Evolutionary conservation across 1,140 invertebrate species (phyloP).

Genomic region (Danaus melanippus): DNA sequence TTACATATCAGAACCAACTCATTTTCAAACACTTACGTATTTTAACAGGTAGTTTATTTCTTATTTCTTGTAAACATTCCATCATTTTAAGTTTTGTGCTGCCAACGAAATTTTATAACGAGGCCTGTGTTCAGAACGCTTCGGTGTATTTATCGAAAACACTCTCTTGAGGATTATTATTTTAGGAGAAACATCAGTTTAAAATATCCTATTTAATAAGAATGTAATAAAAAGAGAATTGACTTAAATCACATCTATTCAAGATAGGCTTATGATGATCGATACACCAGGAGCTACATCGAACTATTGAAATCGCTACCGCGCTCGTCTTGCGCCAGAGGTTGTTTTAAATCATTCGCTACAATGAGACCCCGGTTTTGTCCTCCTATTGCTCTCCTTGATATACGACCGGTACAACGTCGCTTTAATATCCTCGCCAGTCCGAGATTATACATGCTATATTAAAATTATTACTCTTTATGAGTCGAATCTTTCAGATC

Average conservation of each 20-base stretch:
- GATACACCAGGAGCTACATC: too few species aligned
- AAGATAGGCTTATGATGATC: not conserved
- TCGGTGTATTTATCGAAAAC: too few species aligned
- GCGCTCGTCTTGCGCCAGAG: slow-evolving; percentile 4
- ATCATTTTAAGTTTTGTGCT: too few species aligned
- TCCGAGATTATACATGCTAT: slow-evolving; percentile 4
- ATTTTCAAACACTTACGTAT: too few species aligned
- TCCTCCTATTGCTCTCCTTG: slow-evolving; percentile 17
- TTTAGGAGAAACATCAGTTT: too few species aligned
- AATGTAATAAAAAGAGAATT: not conserved
- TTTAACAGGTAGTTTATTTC: too few species aligned
- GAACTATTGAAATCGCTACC: slow-evolving; percentile 1
- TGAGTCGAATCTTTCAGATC: not conserved
- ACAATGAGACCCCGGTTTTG: slow-evolving; percentile 23
- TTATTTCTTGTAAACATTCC: too few species aligned
- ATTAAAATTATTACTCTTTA: slow-evolving; percentile 5
- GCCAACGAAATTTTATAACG: too few species aligned
- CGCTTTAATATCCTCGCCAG: slow-evolving; percentile 8
- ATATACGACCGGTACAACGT: slow-evolving; percentile 12
- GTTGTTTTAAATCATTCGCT: slow-evolving; percentile 22
- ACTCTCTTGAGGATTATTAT: too few species aligned
- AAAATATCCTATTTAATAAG: too few species aligned
- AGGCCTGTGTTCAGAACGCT: too few species aligned
- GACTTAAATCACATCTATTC: not conserved
- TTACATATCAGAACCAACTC: too few species aligned